phyloP scores from a whole-genome alignment of 2,888 invertebrate genomes.

The Pseudeuparius sepicola region DNA sequence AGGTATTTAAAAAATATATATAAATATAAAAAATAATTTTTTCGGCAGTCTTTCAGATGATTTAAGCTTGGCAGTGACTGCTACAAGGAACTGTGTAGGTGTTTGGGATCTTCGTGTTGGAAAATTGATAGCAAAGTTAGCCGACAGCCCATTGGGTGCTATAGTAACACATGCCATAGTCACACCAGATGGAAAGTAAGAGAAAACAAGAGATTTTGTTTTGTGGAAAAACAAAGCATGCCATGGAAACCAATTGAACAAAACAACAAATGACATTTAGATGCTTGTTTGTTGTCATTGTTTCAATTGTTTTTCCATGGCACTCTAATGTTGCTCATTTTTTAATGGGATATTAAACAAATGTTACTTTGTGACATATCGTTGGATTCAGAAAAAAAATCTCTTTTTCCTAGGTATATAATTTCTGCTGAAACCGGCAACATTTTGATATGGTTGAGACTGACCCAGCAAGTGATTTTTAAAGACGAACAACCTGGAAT shows the following conservation, averaged over 20 bases:
- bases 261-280: too few relatives aligned
- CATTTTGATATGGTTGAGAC: conserved; percentile 78
- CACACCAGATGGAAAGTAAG: conserved; percentile 68
- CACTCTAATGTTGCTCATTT: too few relatives aligned
- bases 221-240: background rate
- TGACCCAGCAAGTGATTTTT: conserved; percentile 63
- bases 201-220: too few relatives aligned
- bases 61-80: conserved; percentile 77
- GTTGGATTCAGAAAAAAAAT: too few relatives aligned
- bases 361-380: too few relatives aligned
- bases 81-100: conserved; percentile 89
- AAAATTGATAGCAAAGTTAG: conserved; percentile 72
- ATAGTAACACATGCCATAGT: conserved; percentile 90
- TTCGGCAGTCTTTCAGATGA: conserved; percentile 71
- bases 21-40: background rate
- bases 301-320: too few relatives aligned
- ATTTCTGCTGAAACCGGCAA: conserved; percentile 89
- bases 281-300: too few relatives aligned
- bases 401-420: conserved; percentile 52
- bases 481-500: conserved; percentile 77
- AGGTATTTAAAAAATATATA: conserved; percentile 44
- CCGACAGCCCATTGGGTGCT: conserved; percentile 85
- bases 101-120: conserved; percentile 89
- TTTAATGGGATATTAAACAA: too few relatives aligned
- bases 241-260: too few relatives aligned